Evolutionary conservation across 2,888 invertebrate genomes (phyloP).

Genomic region (Leptopilina myrica): DNA sequence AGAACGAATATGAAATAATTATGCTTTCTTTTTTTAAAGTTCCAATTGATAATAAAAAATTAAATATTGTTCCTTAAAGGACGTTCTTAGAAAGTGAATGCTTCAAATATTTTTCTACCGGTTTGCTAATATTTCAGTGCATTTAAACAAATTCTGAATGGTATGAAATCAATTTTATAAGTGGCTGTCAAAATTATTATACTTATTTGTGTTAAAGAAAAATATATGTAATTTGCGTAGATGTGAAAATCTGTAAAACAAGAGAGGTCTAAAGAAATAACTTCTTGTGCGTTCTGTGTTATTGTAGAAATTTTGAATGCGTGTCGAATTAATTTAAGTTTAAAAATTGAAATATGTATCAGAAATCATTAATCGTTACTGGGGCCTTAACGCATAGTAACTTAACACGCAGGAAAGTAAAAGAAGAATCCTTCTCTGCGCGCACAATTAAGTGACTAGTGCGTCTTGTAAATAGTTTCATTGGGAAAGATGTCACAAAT

Average conservation of each 20-base stretch:
- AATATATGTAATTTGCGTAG: background rate
- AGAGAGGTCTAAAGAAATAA: background rate
- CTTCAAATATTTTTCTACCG: no score
- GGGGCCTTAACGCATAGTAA: slow-evolving; percentile 67
- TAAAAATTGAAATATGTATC: slow-evolving; percentile 14
- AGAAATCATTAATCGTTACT: slow-evolving; percentile 53
- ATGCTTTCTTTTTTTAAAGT: no score
- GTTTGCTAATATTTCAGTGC: no score
- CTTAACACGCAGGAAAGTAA: slow-evolving; percentile 53
- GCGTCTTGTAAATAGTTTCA: slow-evolving; percentile 55
- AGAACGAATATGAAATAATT: no score
- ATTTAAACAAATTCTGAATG: background rate
- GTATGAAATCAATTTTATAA: slow-evolving; percentile 2
- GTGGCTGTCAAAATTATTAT: slow-evolving; percentile 3
- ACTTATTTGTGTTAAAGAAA: background rate
- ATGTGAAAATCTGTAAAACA: background rate
- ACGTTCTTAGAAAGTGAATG: no score
- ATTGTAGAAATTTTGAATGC: slow-evolving; percentile 13
- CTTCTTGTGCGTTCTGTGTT: slow-evolving; percentile 17
- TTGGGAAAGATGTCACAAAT: slow-evolving; percentile 53
- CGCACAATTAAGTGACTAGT: slow-evolving; percentile 51
- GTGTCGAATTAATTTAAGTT: slow-evolving; percentile 30
- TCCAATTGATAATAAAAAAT: no score
- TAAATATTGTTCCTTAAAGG: no score
- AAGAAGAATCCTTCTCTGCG: slow-evolving; percentile 48